Evolutionary conservation across 2,113 vertebrate genomes (phyloP).

Genomic region (Strigops habroptila): DNA sequence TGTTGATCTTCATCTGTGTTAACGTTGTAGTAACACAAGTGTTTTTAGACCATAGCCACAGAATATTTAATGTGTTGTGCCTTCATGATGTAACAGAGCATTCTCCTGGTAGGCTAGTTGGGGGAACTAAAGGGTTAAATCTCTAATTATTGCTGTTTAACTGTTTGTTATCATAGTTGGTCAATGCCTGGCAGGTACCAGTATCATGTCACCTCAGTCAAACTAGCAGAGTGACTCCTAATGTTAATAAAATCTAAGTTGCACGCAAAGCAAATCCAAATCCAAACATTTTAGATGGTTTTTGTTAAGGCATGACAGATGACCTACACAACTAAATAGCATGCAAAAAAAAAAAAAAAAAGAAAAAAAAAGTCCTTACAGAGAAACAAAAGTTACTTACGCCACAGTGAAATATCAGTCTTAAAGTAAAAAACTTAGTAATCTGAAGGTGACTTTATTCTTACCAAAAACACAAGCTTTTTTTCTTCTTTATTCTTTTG

Average conservation of each 20-base stretch:
- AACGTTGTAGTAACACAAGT: constrained; percentile 81
- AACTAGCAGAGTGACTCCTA: constrained; percentile 72
- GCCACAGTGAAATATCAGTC: constrained; percentile 76
- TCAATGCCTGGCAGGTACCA: constrained; percentile 86
- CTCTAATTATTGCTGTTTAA: constrained; percentile 80
- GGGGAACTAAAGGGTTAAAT: constrained; percentile 78
- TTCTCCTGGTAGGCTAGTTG: constrained; percentile 83
- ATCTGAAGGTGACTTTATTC: constrained; percentile 84
- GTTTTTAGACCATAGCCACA: constrained; percentile 84
- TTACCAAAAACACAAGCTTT: constrained; percentile 64
- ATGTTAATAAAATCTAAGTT: constrained; percentile 79
- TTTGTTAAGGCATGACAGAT: constrained; percentile 92
- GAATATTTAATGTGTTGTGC: constrained; percentile 93
- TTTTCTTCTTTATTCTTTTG: constrained; percentile 79
- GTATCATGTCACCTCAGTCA: constrained; percentile 75
- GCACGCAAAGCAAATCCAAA: constrained; percentile 86
- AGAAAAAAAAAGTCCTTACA: constrained; percentile 80
- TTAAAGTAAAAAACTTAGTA: constrained; percentile 70
- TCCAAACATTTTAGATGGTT: constrained; percentile 74
- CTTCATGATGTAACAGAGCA: constrained; percentile 90
- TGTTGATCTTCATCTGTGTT: constrained; percentile 76
- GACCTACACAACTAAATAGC: constrained; percentile 90
- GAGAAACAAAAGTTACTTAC: constrained; percentile 78
- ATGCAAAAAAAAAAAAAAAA: constrained; percentile 83
- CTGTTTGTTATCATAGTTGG: constrained; percentile 86